Conservation (phyloP, 2,888 invertebrate species). For the Euplexia lucipara region DNA sequence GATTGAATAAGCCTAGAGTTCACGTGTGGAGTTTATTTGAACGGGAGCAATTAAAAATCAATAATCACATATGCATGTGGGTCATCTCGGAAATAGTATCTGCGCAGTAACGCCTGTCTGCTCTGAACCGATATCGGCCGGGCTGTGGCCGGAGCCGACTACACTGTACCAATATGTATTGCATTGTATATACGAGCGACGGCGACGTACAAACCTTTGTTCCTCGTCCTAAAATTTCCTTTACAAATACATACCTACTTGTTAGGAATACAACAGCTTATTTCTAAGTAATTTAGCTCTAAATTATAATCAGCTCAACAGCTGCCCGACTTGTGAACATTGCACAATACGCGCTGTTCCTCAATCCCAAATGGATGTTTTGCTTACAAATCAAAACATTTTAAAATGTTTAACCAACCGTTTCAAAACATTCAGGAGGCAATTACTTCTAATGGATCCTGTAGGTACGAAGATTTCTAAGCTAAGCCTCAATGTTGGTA, state of each 20-base stretch:
- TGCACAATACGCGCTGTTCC: background rate
- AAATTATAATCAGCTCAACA: background rate
- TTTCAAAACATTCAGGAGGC: background rate
- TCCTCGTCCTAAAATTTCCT: conserved; percentile 22
- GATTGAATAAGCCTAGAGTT: conserved; percentile 15
- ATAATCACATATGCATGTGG: conserved; percentile 62
- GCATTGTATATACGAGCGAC: conserved; percentile 29
- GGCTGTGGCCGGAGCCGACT: conserved; percentile 34
- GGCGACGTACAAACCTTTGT: conserved; percentile 21
- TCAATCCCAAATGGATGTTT: background rate
- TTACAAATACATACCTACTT: background rate
- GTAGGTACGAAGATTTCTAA: background rate
- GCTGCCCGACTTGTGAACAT: background rate
- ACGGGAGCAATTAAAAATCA: conserved; percentile 63
- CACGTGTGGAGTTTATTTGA: conserved; percentile 43
- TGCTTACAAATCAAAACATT: background rate
- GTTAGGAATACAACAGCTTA: background rate
- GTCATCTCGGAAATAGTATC: conserved; percentile 63
- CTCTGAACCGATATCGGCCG: conserved; percentile 50
- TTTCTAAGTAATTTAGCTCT: background rate
- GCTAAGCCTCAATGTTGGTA: background rate
- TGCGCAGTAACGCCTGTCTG: conserved; percentile 60
- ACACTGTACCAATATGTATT: conserved; percentile 25
- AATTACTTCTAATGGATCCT: background rate
- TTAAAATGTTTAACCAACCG: background rate